phyloP scores from a whole-genome alignment of 1,140 invertebrate genomes.

The Tetragnatha versicolor region DNA sequence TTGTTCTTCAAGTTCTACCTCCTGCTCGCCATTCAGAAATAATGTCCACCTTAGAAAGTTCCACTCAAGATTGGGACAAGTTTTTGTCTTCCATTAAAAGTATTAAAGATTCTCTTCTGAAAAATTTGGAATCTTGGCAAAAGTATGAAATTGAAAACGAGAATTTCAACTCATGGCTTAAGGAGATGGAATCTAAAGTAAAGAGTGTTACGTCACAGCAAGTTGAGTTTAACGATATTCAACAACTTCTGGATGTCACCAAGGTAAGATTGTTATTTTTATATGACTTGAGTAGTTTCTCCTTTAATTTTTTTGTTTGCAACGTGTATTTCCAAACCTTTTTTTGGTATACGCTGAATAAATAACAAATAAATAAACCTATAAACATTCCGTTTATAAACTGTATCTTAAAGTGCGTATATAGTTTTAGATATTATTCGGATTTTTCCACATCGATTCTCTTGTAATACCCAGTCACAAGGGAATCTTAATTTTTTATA shows the following conservation, averaged over 20 bases:
- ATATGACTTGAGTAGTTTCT: no score
- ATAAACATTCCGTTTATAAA: no score
- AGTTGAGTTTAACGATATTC: slow-evolving; percentile 53
- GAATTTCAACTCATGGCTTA: slow-evolving; percentile 81
- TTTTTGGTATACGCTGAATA: no score
- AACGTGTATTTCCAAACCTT: no score
- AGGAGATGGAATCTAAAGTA: slow-evolving; percentile 81
- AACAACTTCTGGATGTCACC: slow-evolving; percentile 26
- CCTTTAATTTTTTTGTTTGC: no score
- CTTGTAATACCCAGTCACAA: no score
- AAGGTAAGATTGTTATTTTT: slow-evolving; percentile 27
- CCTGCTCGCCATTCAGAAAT: slow-evolving; percentile 57
- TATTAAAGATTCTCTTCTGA: slow-evolving; percentile 75
- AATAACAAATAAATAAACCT: no score
- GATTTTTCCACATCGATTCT: no score
- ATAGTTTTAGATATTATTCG: no score
- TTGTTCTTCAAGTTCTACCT: slow-evolving; percentile 57
- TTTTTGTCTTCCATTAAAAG: slow-evolving; percentile 73
- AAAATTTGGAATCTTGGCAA: slow-evolving; percentile 79
- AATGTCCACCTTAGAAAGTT: slow-evolving; percentile 56
- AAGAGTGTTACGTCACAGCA: slow-evolving; percentile 71
- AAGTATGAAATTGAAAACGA: slow-evolving; percentile 81
- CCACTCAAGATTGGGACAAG: slow-evolving; percentile 75
- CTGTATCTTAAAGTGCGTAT: no score
- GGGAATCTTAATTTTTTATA: slow-evolving; percentile 71